Conservation (phyloP, 1,140 invertebrate species). For the Saccostrea glomerata region DNA sequence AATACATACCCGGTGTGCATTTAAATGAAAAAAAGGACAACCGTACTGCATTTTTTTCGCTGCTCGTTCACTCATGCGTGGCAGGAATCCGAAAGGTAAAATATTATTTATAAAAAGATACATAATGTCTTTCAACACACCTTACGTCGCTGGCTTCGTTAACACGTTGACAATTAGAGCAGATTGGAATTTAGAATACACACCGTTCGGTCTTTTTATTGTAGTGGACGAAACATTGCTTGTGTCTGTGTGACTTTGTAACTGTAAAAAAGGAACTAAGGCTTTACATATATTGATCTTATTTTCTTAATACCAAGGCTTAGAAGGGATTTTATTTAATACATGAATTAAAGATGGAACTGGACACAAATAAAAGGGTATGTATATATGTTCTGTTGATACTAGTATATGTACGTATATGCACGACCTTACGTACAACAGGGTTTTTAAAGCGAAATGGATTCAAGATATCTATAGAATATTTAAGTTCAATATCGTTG, state of each 20-base stretch:
- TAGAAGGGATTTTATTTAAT: background rate
- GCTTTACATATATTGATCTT: background rate
- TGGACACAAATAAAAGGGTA: conserved; percentile 31
- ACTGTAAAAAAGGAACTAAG: background rate
- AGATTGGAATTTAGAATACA: background rate
- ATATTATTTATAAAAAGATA: conserved; percentile 4
- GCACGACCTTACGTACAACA: no score
- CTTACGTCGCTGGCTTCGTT: background rate
- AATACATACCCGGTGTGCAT: conserved; percentile 31
- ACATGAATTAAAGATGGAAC: background rate
- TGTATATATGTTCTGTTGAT: background rate
- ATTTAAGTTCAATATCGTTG: no score
- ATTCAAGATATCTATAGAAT: no score
- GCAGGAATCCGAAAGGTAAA: background rate
- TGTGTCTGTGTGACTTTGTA: background rate
- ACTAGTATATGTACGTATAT: no score
- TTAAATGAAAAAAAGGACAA: background rate
- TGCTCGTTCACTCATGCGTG: background rate
- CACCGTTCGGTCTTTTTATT: background rate
- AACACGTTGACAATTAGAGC: conserved; percentile 7
- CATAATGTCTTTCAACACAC: conserved; percentile 31
- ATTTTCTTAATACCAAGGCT: background rate
- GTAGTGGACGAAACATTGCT: background rate
- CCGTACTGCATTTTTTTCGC: background rate
- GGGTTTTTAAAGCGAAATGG: no score